These are phyloP conservation scores for Philereme transversata DNA, from an alignment of 2,888 invertebrate genomes.

Conservation along the genomic window DNA sequence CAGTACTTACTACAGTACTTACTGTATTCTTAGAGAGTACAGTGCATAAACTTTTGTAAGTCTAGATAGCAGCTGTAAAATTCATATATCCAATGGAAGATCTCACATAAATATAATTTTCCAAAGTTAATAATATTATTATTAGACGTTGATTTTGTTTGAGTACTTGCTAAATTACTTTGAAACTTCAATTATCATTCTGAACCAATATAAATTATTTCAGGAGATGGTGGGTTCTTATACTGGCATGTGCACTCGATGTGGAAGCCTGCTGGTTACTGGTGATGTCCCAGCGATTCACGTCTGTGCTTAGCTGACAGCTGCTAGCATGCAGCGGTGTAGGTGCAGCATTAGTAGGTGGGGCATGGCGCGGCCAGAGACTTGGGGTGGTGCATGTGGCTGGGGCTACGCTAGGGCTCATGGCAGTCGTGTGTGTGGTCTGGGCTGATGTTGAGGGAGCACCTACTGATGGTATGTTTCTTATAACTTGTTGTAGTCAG, in stretches of 20 bases:
- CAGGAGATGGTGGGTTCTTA: slow-evolving; percentile 88
- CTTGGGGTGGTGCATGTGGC: slow-evolving; percentile 90
- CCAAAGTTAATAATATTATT: too few species aligned
- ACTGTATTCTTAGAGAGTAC: too few species aligned
- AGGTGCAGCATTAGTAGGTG: slow-evolving; percentile 92
- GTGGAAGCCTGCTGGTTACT: slow-evolving; percentile 94
- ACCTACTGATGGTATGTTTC: slow-evolving; percentile 82
- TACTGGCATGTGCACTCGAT: slow-evolving; percentile 90
- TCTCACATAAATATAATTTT: too few species aligned
- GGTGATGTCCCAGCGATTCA: slow-evolving; percentile 88
- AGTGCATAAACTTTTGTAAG: too few species aligned
- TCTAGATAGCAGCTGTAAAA: too few species aligned
- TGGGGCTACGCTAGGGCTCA: slow-evolving; percentile 90
- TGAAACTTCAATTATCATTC: too few species aligned
- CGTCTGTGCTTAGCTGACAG: slow-evolving; percentile 85
- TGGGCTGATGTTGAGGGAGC: slow-evolving; percentile 92
- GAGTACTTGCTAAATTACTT: too few species aligned
- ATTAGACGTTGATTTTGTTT: too few species aligned
- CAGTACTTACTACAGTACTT: too few species aligned
- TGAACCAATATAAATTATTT: slow-evolving; percentile 32
- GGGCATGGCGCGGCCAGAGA: slow-evolving; percentile 89
- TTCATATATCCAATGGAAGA: too few species aligned
- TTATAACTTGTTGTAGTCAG: neutral
- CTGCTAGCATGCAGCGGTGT: slow-evolving; percentile 94
- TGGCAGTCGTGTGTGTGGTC: slow-evolving; percentile 92